Evolutionary conservation across 2,797 vertebrate species (phyloP).

Genomic region (Vipera latastei): DNA sequence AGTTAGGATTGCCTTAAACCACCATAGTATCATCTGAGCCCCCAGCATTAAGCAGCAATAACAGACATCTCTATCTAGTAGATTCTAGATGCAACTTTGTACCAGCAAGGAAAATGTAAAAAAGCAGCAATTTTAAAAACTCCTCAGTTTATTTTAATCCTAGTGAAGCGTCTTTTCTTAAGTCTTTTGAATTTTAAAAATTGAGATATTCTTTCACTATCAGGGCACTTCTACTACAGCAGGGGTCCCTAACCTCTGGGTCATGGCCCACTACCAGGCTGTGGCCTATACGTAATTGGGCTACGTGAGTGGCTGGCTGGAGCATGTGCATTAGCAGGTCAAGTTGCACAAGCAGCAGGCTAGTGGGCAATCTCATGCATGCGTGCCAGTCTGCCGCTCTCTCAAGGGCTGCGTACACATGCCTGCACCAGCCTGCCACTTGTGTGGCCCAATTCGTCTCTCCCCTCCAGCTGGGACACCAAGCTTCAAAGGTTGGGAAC

Average conservation of each 20-base stretch:
- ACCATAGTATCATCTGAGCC: neutral
- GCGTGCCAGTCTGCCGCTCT: rapidly evolving
- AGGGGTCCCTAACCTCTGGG: neutral
- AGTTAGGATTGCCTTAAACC: neutral
- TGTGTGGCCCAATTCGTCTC: neutral
- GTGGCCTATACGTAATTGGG: neutral
- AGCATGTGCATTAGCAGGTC: neutral
- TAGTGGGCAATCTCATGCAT: neutral
- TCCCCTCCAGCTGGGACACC: neutral
- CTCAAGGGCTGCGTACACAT: neutral
- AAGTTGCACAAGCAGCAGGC: neutral
- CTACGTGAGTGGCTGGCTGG: neutral
- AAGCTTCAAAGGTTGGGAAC: neutral
- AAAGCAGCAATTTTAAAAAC: neutral
- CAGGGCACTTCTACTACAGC: neutral
- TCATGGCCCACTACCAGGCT: neutral
- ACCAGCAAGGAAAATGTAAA: neutral
- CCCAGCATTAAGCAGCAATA: neutral
- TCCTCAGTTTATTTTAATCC: neutral
- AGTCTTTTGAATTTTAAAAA: neutral
- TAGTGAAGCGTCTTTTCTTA: neutral
- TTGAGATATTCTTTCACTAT: neutral
- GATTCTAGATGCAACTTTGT: neutral
- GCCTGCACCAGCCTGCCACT: neutral
- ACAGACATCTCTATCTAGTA: neutral